Evolutionary conservation across 2,888 invertebrate genomes (phyloP).

Genomic region (Byasa hedistus): DNA sequence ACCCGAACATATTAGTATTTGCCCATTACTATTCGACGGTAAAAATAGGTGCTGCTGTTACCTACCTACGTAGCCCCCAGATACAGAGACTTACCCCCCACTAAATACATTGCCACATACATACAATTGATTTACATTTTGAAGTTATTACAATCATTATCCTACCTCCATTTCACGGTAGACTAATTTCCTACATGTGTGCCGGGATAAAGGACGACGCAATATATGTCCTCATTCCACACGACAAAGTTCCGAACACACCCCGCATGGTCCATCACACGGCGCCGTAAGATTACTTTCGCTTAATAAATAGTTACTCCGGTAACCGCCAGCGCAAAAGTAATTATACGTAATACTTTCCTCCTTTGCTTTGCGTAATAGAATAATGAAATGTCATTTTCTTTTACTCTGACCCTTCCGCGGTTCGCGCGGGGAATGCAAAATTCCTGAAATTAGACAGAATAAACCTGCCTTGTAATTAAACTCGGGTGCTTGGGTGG

Average conservation of each 20-base stretch:
- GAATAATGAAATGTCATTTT: slow-evolving; percentile 79
- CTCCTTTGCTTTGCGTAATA: slow-evolving; percentile 73
- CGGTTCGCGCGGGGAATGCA: slow-evolving; percentile 77
- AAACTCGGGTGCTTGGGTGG: slow-evolving; percentile 64
- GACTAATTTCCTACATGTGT: slow-evolving; percentile 44
- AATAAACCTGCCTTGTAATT: slow-evolving; percentile 78
- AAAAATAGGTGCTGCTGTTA: too few relatives aligned
- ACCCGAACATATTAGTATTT: too few relatives aligned
- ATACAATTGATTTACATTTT: slow-evolving; percentile 19
- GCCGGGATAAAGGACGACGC: slow-evolving; percentile 47
- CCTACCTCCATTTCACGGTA: slow-evolving; percentile 24
- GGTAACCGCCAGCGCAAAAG: slow-evolving; percentile 56
- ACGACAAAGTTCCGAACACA: slow-evolving; percentile 39
- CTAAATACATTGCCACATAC: neutral
- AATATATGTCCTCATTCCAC: slow-evolving; percentile 48
- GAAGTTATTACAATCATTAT: slow-evolving; percentile 21
- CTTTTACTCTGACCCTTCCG: slow-evolving; percentile 77
- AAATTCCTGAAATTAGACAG: slow-evolving; percentile 78
- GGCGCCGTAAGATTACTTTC: slow-evolving; percentile 41
- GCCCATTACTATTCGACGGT: too few relatives aligned
- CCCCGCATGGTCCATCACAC: slow-evolving; percentile 39
- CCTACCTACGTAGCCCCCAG: too few relatives aligned
- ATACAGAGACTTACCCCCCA: too few relatives aligned
- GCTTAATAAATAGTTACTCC: slow-evolving; percentile 45
- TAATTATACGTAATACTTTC: slow-evolving; percentile 68